Conservation (phyloP, 2,888 invertebrate species). For the Melanostoma scalare region DNA sequence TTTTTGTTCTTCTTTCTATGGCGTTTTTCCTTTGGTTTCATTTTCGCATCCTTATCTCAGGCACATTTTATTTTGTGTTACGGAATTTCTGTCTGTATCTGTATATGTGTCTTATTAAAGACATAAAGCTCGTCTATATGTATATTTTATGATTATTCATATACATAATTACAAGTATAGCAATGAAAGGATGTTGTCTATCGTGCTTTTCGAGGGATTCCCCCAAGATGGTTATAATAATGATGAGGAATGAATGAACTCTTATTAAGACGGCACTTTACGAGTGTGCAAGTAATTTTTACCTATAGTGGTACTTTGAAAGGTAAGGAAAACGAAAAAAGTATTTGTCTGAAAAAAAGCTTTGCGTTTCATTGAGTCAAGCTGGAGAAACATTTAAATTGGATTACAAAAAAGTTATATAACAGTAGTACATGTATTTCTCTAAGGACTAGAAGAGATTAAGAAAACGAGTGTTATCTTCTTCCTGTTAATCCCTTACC, state of each 20-base stretch:
- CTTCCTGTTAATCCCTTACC: too few relatives aligned
- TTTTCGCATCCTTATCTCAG: constrained; percentile 18
- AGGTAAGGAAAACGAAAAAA: too few relatives aligned
- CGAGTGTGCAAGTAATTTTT: too few relatives aligned
- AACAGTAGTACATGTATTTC: too few relatives aligned
- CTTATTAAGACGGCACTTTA: too few relatives aligned
- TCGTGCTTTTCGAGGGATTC: constrained; percentile 52
- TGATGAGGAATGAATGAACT: constrained; percentile 1
- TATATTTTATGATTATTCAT: constrained; percentile 69
- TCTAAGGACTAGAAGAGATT: too few relatives aligned
- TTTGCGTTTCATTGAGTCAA: too few relatives aligned
- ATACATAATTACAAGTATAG: constrained; percentile 67
- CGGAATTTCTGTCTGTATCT: constrained; percentile 28
- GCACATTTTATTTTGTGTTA: constrained; percentile 2
- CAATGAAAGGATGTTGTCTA: constrained; percentile 38
- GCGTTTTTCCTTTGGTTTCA: constrained; percentile 29
- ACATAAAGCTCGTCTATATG: constrained; percentile 48
- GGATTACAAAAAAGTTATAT: too few relatives aligned
- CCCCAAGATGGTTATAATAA: constrained; percentile 45
- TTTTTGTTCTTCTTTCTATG: constrained; percentile 49
- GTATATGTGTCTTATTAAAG: constrained; percentile 46
- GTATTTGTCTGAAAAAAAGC: too few relatives aligned
- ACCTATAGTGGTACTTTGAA: too few relatives aligned
- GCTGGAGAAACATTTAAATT: too few relatives aligned
- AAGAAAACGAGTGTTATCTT: too few relatives aligned